A percentile compares a stretch with the other conserved stretches of the same genome.
phyloP scores from a whole-genome alignment of 1,140 invertebrate genomes.

The Augochlora pura region DNA sequence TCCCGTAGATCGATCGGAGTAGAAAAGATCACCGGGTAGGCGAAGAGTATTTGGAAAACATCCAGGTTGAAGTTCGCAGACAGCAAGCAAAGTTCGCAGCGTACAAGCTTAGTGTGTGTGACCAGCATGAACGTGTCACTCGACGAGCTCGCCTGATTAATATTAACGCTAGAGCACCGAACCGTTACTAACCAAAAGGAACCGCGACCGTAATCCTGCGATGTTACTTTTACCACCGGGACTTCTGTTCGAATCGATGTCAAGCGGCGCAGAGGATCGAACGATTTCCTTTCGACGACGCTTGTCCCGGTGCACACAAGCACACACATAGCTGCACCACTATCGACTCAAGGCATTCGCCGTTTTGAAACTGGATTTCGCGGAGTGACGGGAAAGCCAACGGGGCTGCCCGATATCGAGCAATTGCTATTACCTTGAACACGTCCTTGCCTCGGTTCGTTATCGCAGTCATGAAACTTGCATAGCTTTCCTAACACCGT shows the following conservation, averaged over 20 bases:
- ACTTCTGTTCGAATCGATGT: slow-evolving; percentile 12
- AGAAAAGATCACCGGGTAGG: not conserved
- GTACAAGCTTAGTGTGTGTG: slow-evolving; percentile 25
- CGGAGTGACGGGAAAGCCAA: not conserved
- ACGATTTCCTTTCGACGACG: not conserved
- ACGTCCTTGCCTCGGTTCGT: slow-evolving; percentile 43
- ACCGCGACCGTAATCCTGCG: slow-evolving; percentile 17
- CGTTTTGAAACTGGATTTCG: slow-evolving; percentile 7
- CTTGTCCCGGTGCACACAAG: not conserved
- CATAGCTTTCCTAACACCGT: not conserved
- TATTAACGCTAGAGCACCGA: slow-evolving; percentile 52
- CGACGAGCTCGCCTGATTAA: slow-evolving; percentile 47
- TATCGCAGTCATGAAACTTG: slow-evolving; percentile 44
- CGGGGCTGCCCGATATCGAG: slow-evolving; percentile 31
- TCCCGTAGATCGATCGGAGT: not conserved
- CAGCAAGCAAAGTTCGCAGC: slow-evolving; percentile 5
- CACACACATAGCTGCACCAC: not conserved
- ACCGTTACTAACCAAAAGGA: slow-evolving; percentile 49
- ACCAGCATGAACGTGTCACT: slow-evolving; percentile 34
- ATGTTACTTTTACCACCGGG: not conserved
- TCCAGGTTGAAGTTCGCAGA: slow-evolving; percentile 35
- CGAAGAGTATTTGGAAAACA: slow-evolving; percentile 6
- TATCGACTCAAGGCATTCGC: not conserved
- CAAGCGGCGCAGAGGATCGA: not conserved
- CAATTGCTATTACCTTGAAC: slow-evolving; percentile 17